Conservation (phyloP, 2,888 invertebrate genomes). For the Subacronicta megacephala region DNA sequence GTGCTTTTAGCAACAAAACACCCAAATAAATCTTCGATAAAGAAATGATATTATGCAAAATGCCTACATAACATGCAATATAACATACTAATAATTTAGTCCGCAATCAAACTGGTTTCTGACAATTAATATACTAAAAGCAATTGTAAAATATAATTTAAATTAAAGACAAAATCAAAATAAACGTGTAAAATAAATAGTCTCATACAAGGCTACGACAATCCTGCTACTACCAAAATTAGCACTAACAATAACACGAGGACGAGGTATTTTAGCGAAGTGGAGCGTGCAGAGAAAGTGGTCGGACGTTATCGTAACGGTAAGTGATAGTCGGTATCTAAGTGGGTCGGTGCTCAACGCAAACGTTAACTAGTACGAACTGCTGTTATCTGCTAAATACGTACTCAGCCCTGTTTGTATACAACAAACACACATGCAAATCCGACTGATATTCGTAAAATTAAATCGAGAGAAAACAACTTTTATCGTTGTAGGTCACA, state of each 20-base stretch:
- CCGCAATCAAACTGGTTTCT: no score
- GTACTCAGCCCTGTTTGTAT: slow-evolving; percentile 64
- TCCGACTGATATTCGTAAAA: slow-evolving; percentile 32
- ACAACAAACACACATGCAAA: slow-evolving; percentile 60
- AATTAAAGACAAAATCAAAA: neutral
- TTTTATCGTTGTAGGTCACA: slow-evolving; percentile 32
- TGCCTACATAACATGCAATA: no score
- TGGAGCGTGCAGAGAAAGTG: slow-evolving; percentile 80
- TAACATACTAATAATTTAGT: no score
- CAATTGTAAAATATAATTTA: no score
- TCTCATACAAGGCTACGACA: slow-evolving; percentile 8
- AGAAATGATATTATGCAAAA: no score
- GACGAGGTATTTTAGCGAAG: slow-evolving; percentile 62
- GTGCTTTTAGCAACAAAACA: no score
- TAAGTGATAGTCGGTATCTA: slow-evolving; percentile 82
- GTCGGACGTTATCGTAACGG: slow-evolving; percentile 74
- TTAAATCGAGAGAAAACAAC: slow-evolving; percentile 25
- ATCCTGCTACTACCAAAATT: slow-evolving; percentile 21
- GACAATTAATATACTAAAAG: no score
- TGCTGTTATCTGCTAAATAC: slow-evolving; percentile 70
- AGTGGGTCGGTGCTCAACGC: slow-evolving; percentile 76
- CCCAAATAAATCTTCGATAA: no score
- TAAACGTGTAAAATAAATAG: neutral
- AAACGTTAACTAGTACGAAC: slow-evolving; percentile 74
- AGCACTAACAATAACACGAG: slow-evolving; percentile 43